Conservation (phyloP, 1,140 invertebrate species). For the Tyrophagus putrescentiae region DNA sequence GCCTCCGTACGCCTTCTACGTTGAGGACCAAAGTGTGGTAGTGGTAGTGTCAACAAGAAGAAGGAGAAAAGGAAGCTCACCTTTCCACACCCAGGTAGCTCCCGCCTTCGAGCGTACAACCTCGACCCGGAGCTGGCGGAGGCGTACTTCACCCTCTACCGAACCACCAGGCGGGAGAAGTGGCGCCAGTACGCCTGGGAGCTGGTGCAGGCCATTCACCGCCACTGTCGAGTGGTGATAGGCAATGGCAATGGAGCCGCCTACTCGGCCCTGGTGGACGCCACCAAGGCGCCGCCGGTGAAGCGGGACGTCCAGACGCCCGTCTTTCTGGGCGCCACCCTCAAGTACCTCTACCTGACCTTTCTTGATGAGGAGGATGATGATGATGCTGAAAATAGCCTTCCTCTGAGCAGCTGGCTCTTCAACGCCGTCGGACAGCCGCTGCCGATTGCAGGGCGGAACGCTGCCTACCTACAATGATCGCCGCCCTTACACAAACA, state of each 20-base stretch:
- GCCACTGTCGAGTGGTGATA: slow-evolving; percentile 64
- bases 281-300: slow-evolving; percentile 68
- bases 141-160: slow-evolving; percentile 90
- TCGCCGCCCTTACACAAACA: too few species aligned
- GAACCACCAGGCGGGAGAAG: slow-evolving; percentile 83
- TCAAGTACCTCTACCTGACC: slow-evolving; percentile 95
- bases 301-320: slow-evolving; percentile 90
- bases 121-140: slow-evolving; percentile 95
- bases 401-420: slow-evolving; percentile 90
- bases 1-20: too few species aligned
- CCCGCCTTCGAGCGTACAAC: too few species aligned
- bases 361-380: slow-evolving; percentile 87
- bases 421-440: slow-evolving; percentile 97
- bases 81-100: too few species aligned
- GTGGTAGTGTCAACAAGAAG: too few species aligned
- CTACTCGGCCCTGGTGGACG: slow-evolving; percentile 86
- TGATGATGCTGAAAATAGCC: too few species aligned
- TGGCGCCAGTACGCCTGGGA: slow-evolving; percentile 98
- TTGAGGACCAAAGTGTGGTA: too few species aligned
- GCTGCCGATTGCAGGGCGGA: slow-evolving; percentile 55
- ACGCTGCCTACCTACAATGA: too few species aligned
- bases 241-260: too few species aligned
- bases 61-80: too few species aligned
- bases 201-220: slow-evolving; percentile 80
- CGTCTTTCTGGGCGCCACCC: slow-evolving; percentile 92